These are phyloP conservation scores for Sus cebifrons DNA, from an alignment of 2,797 vertebrate genomes.

Conservation along the genomic window DNA sequence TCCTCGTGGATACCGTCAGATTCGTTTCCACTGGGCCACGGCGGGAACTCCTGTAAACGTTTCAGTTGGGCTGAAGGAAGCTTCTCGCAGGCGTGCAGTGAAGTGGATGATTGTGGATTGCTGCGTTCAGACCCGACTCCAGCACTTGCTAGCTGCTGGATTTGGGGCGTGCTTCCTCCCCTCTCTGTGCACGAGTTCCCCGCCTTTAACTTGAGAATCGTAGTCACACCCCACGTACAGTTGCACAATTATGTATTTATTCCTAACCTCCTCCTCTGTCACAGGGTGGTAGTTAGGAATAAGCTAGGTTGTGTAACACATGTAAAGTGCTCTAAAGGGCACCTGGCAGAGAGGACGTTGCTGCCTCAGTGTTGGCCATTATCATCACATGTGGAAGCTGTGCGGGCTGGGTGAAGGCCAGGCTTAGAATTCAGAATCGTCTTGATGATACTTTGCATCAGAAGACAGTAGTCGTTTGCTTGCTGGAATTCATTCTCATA, in stretches of 20 bases:
- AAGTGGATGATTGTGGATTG: background rate
- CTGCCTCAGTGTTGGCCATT: background rate
- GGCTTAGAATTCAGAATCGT: background rate
- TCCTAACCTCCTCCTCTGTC: background rate
- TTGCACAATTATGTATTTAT: background rate
- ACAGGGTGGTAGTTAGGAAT: background rate
- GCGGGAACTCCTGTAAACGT: background rate
- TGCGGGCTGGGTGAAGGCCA: background rate
- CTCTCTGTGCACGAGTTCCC: background rate
- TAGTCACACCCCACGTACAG: background rate
- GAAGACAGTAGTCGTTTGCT: background rate
- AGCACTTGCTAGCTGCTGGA: background rate
- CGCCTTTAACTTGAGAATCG: background rate
- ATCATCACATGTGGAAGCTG: background rate
- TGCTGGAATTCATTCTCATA: constrained; percentile 7
- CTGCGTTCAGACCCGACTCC: background rate
- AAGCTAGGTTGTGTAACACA: background rate
- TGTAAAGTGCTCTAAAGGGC: background rate
- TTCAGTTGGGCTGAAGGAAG: background rate
- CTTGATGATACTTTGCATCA: constrained; percentile 33
- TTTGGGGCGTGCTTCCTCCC: background rate
- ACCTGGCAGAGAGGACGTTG: background rate
- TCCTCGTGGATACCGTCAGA: too few relatives aligned
- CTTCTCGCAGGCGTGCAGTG: background rate
- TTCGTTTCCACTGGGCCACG: too few relatives aligned